Percentiles rank a stretch among this genome's conserved stretches.
These are phyloP conservation scores for Myxocyprinus asiaticus DNA, from an alignment of 2,113 vertebrate species.

Conservation along the genomic window DNA sequence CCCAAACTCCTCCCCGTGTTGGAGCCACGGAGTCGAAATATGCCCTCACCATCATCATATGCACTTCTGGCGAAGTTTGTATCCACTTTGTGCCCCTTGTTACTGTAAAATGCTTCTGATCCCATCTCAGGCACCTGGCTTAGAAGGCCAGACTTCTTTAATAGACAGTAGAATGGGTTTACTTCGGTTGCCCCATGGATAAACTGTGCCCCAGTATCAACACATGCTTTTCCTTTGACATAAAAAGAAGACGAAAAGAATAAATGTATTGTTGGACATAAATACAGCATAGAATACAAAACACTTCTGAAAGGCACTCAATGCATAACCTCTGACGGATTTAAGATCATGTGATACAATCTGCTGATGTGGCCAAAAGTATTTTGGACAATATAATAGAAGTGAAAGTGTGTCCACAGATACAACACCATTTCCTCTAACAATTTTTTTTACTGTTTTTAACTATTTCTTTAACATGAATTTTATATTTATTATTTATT, in stretches of 20 bases:
- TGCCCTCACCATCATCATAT: constrained; percentile 29
- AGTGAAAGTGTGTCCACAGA: neutral
- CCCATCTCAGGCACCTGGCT: constrained; percentile 40
- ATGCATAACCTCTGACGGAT: too few species aligned
- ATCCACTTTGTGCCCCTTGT: constrained; percentile 35
- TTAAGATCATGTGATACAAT: neutral
- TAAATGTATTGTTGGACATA: too few species aligned
- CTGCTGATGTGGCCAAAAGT: neutral
- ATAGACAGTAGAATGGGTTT: constrained; percentile 56
- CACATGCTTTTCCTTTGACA: constrained; percentile 46
- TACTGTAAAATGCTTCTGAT: constrained; percentile 33
- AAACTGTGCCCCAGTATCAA: constrained; percentile 57
- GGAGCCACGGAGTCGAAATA: neutral
- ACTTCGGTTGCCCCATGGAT: constrained; percentile 55
- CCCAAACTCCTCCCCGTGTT: constrained; percentile 47
- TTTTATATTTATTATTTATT: too few species aligned
- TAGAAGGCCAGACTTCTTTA: constrained; percentile 49
- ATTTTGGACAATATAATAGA: neutral
- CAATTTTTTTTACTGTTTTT: too few species aligned
- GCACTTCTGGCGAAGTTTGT: constrained; percentile 22
- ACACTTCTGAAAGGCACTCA: neutral
- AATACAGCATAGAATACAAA: neutral
- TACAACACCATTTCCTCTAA: neutral
- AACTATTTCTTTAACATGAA: too few species aligned
- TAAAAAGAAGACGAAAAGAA: neutral